Base-by-base conservation (phyloP, 2,797 vertebrate genomes). In the Melanotaenia maccullochi region DNA sequence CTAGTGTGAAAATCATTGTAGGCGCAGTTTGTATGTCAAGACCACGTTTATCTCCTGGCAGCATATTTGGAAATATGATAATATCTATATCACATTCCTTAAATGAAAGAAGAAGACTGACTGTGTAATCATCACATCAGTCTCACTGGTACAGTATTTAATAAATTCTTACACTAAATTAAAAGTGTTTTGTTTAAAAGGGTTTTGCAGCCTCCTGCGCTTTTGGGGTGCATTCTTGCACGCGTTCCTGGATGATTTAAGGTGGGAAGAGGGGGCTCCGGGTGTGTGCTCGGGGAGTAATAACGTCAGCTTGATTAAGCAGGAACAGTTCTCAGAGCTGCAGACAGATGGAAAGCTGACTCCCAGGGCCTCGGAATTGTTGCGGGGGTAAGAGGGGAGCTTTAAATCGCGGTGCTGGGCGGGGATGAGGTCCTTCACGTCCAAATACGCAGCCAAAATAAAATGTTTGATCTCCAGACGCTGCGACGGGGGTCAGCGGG, bases 221-320 rank as follows among this genome's bases (percentile, higher is more conserved):
- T 74, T 62, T 60, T 69, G 62, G 16, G 24, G 68, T 38, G 75
- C 68, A 57, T 82, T 88, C 75, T 79, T 77, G 52, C 73, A 33
- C 8, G 32, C 8, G 35, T 65, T 55, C 71, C 36, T 0, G 73
- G 35, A 24, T 89, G 89, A 92, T 92, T 91, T 90, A 91, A 85
- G 79, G 85, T 85, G 85, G 84, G 88, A 85, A 79, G 78, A 51
- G 35, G 72, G 79, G 77, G 36, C 68, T 59, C 55, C n/a, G 20
- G 60, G 75, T 75, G 30, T 75, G 79, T 85, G 87, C 65, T 84
- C 61, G 82, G 84, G 89, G 89, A 90, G 88, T 87, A 66, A 89
- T 94, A 93, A 94, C 63, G 65, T 93, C 55, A 75, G 93, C 92
- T 88, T 91, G 92, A 95, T 94, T 94, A 91, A 83, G 68, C 94